Base-by-base conservation (phyloP, 2,113 vertebrate genomes). In the Collichthys lucidus region DNA sequence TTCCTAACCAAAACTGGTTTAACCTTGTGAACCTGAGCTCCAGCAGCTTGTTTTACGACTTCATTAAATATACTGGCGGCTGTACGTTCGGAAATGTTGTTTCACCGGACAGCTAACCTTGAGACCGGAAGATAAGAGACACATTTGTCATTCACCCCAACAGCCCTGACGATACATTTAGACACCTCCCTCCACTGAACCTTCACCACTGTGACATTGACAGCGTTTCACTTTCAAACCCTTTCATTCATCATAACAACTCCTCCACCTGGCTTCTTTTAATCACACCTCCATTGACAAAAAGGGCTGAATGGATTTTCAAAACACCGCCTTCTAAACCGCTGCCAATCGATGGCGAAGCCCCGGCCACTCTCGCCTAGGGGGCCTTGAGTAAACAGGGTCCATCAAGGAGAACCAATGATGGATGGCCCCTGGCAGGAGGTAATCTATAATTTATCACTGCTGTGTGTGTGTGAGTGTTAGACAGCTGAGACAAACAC, bases 361-460 rank as follows among this genome's bases (percentile, higher is more conserved):
- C 61, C n/a, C 35, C 31, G 11, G 78, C 64, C 47, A 4, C 2
- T 22, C 52, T 15, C 8, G 24, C 68, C 79, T 1, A 5, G 60
- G 76, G 86, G 35, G 35, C 35, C 35, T 66, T 17, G 55, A 77
- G 83, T 79, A 89, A 83, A 86, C 84, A 75, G 76, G 35, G 74
- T 78, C 82, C 3, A 59, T 89, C 82, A 57, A 72, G 83, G 81
- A 83, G 68, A 86, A 19, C 80, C 80, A 52, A 53, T 88, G 91
- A 92, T 86, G 79, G 86, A 92, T 91, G 89, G 74, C 65, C 79
- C 46, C 53, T 62, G 79, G 79, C 77, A 86, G 70, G 74, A 76
- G 77, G 72, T 62, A 74, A 92, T 93, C 88, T 83, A 90, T 92
- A 84, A 92, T 88, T 88, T 84, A 91, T 77, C 86, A 26, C 17